Conservation (phyloP, 92 coral and sea anemone species). For the Phenganax subtilis region DNA sequence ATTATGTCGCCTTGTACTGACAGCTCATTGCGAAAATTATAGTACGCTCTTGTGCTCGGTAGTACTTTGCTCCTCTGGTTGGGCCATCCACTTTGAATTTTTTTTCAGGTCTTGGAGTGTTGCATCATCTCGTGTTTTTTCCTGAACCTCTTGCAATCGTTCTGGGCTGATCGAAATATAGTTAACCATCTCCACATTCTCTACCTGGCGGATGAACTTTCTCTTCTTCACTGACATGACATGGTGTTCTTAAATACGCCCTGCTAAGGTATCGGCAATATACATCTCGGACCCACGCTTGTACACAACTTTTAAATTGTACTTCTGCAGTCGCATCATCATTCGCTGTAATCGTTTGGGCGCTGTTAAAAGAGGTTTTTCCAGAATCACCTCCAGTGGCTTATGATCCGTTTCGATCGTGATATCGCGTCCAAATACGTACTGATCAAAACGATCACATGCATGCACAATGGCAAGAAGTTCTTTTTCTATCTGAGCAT, state of each 20-base stretch:
- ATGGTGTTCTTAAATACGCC: constrained; percentile 7
- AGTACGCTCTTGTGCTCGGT: constrained; percentile 23
- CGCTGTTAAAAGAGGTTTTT: constrained; percentile 39
- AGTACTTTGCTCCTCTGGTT: constrained; percentile 27
- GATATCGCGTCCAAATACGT: constrained; percentile 30
- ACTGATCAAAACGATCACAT: constrained; percentile 33
- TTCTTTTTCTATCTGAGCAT: constrained; percentile 48
- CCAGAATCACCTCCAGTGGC: constrained; percentile 23
- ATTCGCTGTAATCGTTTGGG: constrained; percentile 43
- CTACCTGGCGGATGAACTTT: constrained; percentile 10
- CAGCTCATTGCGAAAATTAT: constrained; percentile 38
- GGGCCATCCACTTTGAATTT: constrained; percentile 26
- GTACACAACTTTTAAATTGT: constrained; percentile 11
- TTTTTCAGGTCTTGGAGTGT: constrained; percentile 12
- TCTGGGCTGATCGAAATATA: constrained; percentile 1
- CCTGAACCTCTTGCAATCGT: constrained; percentile 24
- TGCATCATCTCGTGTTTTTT: constrained; percentile 34
- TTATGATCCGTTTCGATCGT: constrained; percentile 36
- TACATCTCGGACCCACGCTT: constrained; percentile 22
- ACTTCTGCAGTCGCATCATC: constrained; percentile 40
- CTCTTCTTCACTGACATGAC: constrained; percentile 2
- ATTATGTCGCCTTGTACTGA: constrained; percentile 21
- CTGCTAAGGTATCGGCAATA: constrained; percentile 24
- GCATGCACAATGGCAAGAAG: constrained; percentile 40
- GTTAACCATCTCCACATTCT: constrained; percentile 14